phyloP scores from a whole-genome alignment of 2,113 vertebrate genomes.

The Furnarius figulus region DNA sequence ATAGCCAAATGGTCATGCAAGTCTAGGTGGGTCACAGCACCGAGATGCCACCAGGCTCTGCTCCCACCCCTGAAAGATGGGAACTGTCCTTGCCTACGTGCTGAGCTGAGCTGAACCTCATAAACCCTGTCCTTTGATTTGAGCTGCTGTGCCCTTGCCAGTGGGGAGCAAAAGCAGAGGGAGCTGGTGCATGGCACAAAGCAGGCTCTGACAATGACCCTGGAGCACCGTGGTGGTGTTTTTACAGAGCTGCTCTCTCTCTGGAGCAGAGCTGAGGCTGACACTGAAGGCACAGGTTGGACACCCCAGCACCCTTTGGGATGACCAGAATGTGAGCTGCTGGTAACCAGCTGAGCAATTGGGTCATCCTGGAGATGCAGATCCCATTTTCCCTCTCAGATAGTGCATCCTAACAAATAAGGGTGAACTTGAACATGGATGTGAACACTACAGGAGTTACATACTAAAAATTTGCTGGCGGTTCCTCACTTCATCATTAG shows the following conservation, averaged over 20 bases:
- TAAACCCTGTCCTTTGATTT: rapidly evolving
- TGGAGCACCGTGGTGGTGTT: rapidly evolving
- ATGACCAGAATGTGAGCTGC: background rate
- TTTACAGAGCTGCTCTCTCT: background rate
- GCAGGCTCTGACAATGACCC: rapidly evolving
- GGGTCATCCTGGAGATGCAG: background rate
- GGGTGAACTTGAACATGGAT: background rate
- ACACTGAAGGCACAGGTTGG: background rate
- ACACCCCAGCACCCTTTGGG: background rate
- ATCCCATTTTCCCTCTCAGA: background rate
- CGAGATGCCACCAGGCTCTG: background rate
- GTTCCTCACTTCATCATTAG: background rate
- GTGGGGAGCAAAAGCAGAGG: background rate
- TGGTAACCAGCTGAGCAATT: background rate
- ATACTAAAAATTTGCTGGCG: background rate
- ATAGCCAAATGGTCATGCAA: rapidly evolving
- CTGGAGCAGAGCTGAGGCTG: background rate
- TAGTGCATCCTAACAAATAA: background rate
- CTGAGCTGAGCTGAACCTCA: background rate
- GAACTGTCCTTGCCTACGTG: rapidly evolving
- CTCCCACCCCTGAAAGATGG: background rate
- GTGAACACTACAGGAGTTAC: background rate
- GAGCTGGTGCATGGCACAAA: rapidly evolving
- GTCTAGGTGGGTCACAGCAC: background rate
- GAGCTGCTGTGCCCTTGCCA: background rate